Conservation (phyloP, 2,797 vertebrate species). For the Todus mexicanus region DNA sequence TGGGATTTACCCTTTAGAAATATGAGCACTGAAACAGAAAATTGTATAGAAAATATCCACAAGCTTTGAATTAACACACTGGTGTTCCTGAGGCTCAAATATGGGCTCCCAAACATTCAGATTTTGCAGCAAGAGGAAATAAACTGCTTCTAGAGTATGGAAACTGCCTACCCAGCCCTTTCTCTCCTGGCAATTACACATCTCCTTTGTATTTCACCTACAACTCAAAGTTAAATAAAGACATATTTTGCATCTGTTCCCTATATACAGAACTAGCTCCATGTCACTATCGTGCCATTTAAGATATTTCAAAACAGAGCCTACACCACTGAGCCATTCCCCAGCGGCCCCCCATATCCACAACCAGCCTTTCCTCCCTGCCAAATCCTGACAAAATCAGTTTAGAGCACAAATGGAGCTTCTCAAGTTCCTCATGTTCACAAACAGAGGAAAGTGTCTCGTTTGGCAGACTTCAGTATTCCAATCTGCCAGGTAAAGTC, state of each 20-base stretch:
- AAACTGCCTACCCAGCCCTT: not conserved
- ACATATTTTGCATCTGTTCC: not conserved
- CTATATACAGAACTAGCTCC: not conserved
- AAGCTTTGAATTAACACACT: not conserved
- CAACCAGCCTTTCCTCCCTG: not conserved
- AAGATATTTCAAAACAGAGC: not conserved
- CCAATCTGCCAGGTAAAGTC: not conserved
- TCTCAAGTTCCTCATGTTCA: not conserved
- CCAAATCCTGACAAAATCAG: not conserved
- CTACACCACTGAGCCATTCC: not conserved
- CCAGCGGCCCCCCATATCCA: not conserved
- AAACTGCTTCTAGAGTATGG: not conserved
- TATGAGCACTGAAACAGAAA: not conserved
- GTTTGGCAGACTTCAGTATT: not conserved
- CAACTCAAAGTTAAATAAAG: not conserved
- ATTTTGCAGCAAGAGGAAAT: not conserved
- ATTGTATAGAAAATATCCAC: not conserved
- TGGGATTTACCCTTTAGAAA: not conserved
- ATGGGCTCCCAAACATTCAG: not conserved
- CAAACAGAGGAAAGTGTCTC: rapidly evolving
- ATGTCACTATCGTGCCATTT: rapidly evolving
- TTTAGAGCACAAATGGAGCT: not conserved
- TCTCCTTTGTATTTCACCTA: not conserved
- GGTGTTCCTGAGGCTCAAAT: not conserved
- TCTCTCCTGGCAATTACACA: not conserved